Evolutionary conservation across 2,113 vertebrate genomes (phyloP).

Genomic region (Mastomys coucha): DNA sequence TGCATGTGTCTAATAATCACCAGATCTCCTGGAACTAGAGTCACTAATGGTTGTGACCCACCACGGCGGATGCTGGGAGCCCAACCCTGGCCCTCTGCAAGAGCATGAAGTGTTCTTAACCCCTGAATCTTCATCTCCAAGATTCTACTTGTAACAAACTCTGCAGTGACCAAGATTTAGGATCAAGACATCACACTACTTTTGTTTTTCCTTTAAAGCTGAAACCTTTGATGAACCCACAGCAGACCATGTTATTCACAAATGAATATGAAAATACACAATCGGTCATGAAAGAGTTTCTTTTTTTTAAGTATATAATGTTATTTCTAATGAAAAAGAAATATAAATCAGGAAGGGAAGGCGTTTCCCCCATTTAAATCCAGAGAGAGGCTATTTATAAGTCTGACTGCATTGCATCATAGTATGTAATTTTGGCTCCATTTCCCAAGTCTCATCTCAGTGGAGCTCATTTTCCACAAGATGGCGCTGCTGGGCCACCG

Average conservation of each 20-base stretch:
- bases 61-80: background rate
- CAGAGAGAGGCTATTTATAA: background rate
- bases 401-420: background rate
- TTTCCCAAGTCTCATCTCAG: background rate
- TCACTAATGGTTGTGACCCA: background rate
- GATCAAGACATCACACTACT: background rate
- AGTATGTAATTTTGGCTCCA: background rate
- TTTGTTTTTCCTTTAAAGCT: background rate
- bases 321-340: background rate
- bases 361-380: background rate
- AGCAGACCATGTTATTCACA: background rate
- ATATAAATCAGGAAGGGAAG: background rate
- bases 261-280: conserved; percentile 12
- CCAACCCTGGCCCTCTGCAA: background rate
- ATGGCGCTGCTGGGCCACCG: background rate
- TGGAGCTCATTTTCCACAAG: background rate
- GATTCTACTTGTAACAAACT: background rate
- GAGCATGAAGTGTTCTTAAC: background rate
- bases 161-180: background rate
- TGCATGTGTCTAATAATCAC: background rate
- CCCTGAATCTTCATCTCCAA: background rate
- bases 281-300: background rate
- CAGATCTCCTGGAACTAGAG: background rate
- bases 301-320: background rate
- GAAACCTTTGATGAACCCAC: background rate